Evolutionary conservation across 1,140 invertebrate genomes (phyloP), one percentile per base, ranked within the genome.

Genomic region (Oryzaephilus surinamensis): DNA sequence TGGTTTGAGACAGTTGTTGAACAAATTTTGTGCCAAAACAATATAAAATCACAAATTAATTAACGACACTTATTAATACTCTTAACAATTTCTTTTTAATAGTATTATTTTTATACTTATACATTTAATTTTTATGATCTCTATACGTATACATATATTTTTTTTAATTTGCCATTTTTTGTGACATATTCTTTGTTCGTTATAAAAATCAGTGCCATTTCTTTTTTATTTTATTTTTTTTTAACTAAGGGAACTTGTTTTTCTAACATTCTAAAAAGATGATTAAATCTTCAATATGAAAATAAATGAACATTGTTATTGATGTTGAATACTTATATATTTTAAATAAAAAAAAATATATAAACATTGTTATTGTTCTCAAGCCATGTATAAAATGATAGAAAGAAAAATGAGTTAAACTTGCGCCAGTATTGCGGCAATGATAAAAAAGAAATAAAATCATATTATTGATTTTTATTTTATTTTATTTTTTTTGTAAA

Each of bases 401-500:
- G 11, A 31, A 19, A 39, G n/a, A n/a, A n/a, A n/a, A n/a, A n/a
- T n/a, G n/a, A n/a, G n/a, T n/a, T n/a, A n/a, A n/a, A 28, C 20
- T 20, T 46, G 44, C 44, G 44, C 44, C 44, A 46, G 44, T 46
- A 46, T 46, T 46, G 20, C 27, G 44, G 41, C 41, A 46, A 46
- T 46, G 33, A 34, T 38, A 2, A 19, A 3, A 24, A 24, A 20
- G 8, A 5, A 20, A 20, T 20, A 8, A 20, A 20, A n/a, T n/a
- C n/a, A n/a, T n/a, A n/a, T n/a, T n/a, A n/a, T n/a, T n/a, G n/a
- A n/a, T n/a, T n/a, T n/a, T n/a, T n/a, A n/a, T n/a, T n/a, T n/a
- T n/a, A n/a, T n/a, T n/a, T n/a, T n/a, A n/a, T n/a, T n/a, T n/a
- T n/a, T n/a, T n/a, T n/a, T n/a, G n/a, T n/a, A n/a, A n/a, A n/a